Evolutionary conservation across 2,797 vertebrate genomes (phyloP).

Genomic region (Alfaro cultratus): DNA sequence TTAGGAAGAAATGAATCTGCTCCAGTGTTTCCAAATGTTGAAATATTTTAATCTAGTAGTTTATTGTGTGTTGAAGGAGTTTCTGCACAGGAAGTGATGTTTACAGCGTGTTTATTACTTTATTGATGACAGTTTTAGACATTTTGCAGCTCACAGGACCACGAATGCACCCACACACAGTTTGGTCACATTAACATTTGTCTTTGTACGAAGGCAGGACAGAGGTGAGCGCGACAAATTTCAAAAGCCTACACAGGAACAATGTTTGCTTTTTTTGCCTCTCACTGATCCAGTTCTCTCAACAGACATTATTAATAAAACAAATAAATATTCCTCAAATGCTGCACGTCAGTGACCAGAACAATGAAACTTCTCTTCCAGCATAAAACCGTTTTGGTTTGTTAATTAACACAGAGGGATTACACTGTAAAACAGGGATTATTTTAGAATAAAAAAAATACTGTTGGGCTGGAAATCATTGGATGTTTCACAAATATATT

Average conservation of each 20-base stretch:
- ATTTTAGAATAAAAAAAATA: neutral
- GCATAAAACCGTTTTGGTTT: neutral
- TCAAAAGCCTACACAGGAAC: constrained; percentile 35
- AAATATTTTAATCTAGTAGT: neutral
- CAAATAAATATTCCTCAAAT: neutral
- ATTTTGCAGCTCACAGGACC: constrained; percentile 50
- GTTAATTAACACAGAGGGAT: neutral
- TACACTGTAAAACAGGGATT: neutral
- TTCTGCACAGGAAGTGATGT: constrained; percentile 7
- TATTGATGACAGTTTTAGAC: constrained; percentile 41
- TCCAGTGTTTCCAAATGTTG: neutral
- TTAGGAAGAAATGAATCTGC: neutral
- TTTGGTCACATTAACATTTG: constrained; percentile 41
- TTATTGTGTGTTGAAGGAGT: neutral
- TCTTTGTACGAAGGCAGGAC: constrained; percentile 45
- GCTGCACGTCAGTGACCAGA: constrained; percentile 25
- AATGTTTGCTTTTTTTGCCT: neutral
- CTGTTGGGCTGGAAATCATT: neutral
- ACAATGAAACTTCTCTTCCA: neutral
- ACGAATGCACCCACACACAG: constrained; percentile 30
- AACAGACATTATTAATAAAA: constrained; percentile 7
- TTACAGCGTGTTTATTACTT: constrained; percentile 31
- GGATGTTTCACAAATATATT: neutral
- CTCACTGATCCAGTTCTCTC: constrained; percentile 1
- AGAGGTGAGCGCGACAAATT: constrained; percentile 29